These are phyloP conservation scores for Stigmatopora argus DNA, from an alignment of 2,113 vertebrate genomes.

Conservation along the genomic window DNA sequence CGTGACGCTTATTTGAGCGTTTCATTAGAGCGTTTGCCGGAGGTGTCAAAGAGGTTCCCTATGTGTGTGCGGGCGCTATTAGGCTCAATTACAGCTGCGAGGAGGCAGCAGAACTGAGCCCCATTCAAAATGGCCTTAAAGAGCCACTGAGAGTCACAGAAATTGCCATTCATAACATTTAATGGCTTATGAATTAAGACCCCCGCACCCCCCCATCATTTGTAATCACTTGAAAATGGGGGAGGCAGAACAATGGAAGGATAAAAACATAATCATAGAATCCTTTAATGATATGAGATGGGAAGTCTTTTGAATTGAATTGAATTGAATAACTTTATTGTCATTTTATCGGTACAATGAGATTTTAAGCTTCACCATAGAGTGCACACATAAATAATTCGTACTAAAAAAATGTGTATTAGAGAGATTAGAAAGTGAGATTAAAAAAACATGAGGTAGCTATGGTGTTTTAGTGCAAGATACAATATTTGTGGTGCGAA, in stretches of 20 bases:
- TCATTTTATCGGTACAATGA: too few species aligned
- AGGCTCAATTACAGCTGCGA: slow-evolving; percentile 86
- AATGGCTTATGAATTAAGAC: slow-evolving; percentile 72
- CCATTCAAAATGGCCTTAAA: slow-evolving; percentile 82
- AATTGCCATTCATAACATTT: slow-evolving; percentile 85
- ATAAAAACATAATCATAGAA: slow-evolving; percentile 6
- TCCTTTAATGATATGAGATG: too few species aligned
- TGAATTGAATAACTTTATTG: too few species aligned
- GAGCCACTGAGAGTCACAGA: slow-evolving; percentile 85
- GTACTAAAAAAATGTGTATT: too few species aligned
- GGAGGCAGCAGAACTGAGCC: slow-evolving; percentile 80
- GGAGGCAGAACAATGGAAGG: neutral
- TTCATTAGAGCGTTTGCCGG: slow-evolving; percentile 74
- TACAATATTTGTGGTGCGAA: too few species aligned
- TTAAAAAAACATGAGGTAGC: too few species aligned
- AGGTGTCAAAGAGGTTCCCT: slow-evolving; percentile 84
- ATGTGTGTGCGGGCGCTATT: slow-evolving; percentile 81
- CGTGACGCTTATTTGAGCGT: slow-evolving; percentile 79
- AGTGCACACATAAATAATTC: too few species aligned
- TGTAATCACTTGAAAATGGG: slow-evolving; percentile 19
- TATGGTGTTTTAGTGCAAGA: too few species aligned
- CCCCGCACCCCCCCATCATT: neutral
- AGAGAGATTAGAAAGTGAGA: too few species aligned
- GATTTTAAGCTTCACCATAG: too few species aligned
- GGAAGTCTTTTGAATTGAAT: too few species aligned